phyloP scores from a whole-genome alignment of 2,888 invertebrate species.

The Cantharis rustica region DNA sequence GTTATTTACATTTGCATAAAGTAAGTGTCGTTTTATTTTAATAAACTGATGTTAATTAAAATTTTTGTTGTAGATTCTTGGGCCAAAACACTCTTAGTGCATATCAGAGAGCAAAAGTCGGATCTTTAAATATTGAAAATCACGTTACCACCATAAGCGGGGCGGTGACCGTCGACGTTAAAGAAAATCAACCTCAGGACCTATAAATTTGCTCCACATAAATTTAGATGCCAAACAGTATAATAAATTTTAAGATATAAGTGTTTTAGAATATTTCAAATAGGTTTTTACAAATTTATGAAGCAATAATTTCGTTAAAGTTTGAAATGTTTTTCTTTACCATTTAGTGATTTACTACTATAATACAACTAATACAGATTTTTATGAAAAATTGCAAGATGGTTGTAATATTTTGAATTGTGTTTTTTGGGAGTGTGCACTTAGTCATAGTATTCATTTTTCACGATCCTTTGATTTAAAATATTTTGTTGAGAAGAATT shows the following conservation, averaged over 20 bases:
- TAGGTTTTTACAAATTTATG: not conserved
- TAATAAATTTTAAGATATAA: not conserved
- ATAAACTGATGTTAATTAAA: not conserved
- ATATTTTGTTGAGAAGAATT: not conserved
- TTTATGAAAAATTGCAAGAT: not conserved
- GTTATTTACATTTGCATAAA: slow-evolving; percentile 84
- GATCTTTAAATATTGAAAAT: slow-evolving; percentile 74
- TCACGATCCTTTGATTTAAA: not conserved
- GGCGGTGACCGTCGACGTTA: slow-evolving; percentile 53
- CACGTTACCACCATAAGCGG: slow-evolving; percentile 62
- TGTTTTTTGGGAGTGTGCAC: not conserved
- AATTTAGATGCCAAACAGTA: not conserved
- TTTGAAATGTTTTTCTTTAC: not conserved
- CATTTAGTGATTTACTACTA: not conserved
- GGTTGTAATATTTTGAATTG: not conserved
- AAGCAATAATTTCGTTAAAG: not conserved
- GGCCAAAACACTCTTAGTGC: slow-evolving; percentile 87
- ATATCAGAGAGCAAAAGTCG: slow-evolving; percentile 90
- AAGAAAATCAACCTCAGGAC: not conserved
- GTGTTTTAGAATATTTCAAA: not conserved
- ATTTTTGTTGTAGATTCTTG: slow-evolving; percentile 68
- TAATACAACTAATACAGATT: not conserved
- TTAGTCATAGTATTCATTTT: not conserved
- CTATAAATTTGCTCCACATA: not conserved
- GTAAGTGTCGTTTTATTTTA: slow-evolving; percentile 55